Evolutionary conservation across 2,888 invertebrate species (phyloP).

Genomic region (Phengaris arion): DNA sequence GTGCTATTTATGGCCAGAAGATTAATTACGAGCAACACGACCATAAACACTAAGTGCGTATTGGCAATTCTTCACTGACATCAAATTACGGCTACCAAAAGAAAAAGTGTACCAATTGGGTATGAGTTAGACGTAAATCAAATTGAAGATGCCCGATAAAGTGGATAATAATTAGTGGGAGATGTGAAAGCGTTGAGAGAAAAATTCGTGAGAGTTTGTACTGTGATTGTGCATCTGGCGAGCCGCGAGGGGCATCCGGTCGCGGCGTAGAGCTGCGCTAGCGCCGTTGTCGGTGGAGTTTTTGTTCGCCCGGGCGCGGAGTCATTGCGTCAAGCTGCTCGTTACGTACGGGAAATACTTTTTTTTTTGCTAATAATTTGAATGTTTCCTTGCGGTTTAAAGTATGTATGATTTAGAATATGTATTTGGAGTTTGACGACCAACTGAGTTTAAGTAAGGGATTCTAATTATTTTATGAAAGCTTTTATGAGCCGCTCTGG

Average conservation of each 20-base stretch:
- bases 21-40: background rate
- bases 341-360: slow-evolving; percentile 23
- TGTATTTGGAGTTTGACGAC: background rate
- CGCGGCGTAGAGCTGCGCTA: slow-evolving; percentile 42
- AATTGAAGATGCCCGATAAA: slow-evolving; percentile 80
- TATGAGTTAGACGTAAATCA: slow-evolving; percentile 76
- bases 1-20: slow-evolving; percentile 17
- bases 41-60: slow-evolving; percentile 10
- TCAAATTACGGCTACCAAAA: slow-evolving; percentile 66
- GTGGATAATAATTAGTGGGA: slow-evolving; percentile 80
- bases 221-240: slow-evolving; percentile 76
- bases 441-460: background rate
- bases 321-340: slow-evolving; percentile 14
- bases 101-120: slow-evolving; percentile 77
- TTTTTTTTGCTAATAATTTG: slow-evolving; percentile 10
- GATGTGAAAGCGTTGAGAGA: slow-evolving; percentile 79
- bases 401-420: background rate
- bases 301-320: slow-evolving; percentile 30
- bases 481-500: background rate
- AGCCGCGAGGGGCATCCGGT: slow-evolving; percentile 63
- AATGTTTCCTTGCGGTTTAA: background rate
- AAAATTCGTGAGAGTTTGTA: slow-evolving; percentile 78
- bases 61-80: slow-evolving; percentile 27
- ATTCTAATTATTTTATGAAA: too few relatives aligned
- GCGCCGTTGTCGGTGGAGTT: slow-evolving; percentile 36